Evolutionary conservation across 2,113 vertebrate species (phyloP).

Genomic region (Mola mola): DNA sequence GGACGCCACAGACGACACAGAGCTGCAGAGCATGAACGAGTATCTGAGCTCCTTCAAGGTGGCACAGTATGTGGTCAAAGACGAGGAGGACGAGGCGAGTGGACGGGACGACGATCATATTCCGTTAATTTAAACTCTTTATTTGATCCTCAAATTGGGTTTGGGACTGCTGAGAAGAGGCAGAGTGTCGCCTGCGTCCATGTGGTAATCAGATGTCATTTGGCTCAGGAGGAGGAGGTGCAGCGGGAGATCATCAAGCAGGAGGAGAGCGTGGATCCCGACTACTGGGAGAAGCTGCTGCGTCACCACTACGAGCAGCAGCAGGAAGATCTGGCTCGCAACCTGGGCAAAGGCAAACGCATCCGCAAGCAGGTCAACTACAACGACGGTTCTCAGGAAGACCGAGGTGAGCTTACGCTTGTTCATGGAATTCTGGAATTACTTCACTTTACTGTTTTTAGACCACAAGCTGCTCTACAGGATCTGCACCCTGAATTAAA

Average conservation of each 20-base stretch:
- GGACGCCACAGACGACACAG: conserved; percentile 93
- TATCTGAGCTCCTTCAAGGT: conserved; percentile 98
- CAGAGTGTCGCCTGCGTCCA: too few relatives aligned
- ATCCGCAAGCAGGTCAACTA: conserved; percentile 99
- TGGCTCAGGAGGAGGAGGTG: conserved; percentile 91
- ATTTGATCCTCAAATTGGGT: too few relatives aligned
- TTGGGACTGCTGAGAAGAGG: too few relatives aligned
- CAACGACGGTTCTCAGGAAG: conserved; percentile 96
- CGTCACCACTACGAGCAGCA: conserved; percentile 98
- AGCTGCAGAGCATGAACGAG: conserved; percentile 98
- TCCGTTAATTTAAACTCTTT: too few relatives aligned
- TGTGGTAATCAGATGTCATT: background rate
- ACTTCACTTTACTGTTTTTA: too few relatives aligned
- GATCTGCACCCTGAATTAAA: background rate
- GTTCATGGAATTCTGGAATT: too few relatives aligned
- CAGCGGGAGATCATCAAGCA: conserved; percentile 98
- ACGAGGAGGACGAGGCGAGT: conserved; percentile 91
- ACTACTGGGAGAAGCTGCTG: conserved; percentile 98
- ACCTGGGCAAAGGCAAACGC: conserved; percentile 96
- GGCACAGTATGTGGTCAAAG: conserved; percentile 96
- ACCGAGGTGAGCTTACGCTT: conserved; percentile 84
- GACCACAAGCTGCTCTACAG: too few relatives aligned
- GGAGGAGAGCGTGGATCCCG: conserved; percentile 96
- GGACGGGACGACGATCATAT: too few relatives aligned
- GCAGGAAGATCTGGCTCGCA: conserved; percentile 95